Evolutionary conservation across 2,888 invertebrate species (phyloP).

Genomic region (Shargacucullia verbasci): DNA sequence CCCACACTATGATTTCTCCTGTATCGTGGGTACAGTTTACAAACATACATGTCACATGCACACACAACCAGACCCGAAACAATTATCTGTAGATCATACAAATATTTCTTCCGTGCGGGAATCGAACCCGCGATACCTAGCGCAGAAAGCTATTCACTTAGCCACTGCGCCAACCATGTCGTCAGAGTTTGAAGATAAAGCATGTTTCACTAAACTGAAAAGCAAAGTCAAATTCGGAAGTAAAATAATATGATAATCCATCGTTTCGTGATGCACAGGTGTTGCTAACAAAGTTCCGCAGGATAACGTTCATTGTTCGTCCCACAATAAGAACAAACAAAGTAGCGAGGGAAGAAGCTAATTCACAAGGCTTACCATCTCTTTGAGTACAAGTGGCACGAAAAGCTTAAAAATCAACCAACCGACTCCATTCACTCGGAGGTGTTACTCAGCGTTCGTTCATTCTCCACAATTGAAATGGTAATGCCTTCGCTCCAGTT

Average conservation of each 20-base stretch:
- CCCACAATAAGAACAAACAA: constrained; percentile 52
- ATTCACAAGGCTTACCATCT: constrained; percentile 65
- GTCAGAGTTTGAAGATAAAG: too few relatives aligned
- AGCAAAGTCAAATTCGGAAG: constrained; percentile 36
- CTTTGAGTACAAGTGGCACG: constrained; percentile 51
- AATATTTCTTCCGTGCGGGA: too few relatives aligned
- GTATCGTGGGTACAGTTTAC: too few relatives aligned
- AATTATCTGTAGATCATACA: too few relatives aligned
- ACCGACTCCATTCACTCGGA: constrained; percentile 65
- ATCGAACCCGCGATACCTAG: too few relatives aligned
- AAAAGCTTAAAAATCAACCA: constrained; percentile 70
- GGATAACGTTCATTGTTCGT: constrained; percentile 52
- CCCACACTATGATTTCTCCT: too few relatives aligned
- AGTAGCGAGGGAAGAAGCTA: constrained; percentile 56
- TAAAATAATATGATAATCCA: constrained; percentile 52
- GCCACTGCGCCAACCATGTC: too few relatives aligned
- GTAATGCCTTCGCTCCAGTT: constrained; percentile 73
- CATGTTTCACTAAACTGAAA: constrained; percentile 14
- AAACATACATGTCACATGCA: too few relatives aligned
- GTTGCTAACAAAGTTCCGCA: constrained; percentile 48
- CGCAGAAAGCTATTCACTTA: too few relatives aligned
- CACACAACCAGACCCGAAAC: too few relatives aligned
- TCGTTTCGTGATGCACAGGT: constrained; percentile 53
- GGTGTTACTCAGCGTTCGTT: constrained; percentile 69
- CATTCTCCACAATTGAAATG: constrained; percentile 83